Base-by-base conservation (phyloP, 1,140 invertebrate genomes). In the Brachionus asplanchnoidis region DNA sequence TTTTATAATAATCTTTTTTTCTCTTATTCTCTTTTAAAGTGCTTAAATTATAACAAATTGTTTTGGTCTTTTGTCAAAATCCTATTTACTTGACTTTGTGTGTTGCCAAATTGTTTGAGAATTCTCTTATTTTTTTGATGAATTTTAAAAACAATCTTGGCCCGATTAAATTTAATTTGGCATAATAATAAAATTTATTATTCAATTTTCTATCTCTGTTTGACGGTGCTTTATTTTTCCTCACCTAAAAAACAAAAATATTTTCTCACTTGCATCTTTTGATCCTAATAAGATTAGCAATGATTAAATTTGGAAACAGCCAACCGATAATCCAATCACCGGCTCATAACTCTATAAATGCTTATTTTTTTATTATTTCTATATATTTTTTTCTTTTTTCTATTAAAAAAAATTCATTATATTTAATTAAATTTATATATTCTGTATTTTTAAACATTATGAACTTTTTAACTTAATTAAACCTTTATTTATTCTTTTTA, bases 101-200 rank as follows among this genome's bases (percentile, higher is more conserved):
- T 60, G 53, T 60, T 60, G 20, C 53, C 17, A 60, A 60, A 20
- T 60, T 60, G 53, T 60, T 60, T 60, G 23, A 60, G 53, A 60
- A 60, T 60, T 60, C 53, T 60, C 53, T 60, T 60, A 60, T 60
- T 60, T 60, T 60, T 60, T 60, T 60, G 53, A 60, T 60, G 53
- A 60, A 60, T 60, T 60, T 20, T 60, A 60, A 60, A 60, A 60
- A 60, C 53, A 60, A 60, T 60, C 17, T 60, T 60, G 53, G 53
- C 53, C 53, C 53, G 53, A 60, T 60, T 26, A 60, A 60, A 60
- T 60, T 23, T 26, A 60, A 60, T 60, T 60, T 60, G 53, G 20
- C 53, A 60, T 60, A 60, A 60, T 36, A 36, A 36, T 26, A 60
- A 60, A 60, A 23, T 60, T 60, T 60, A 60, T 60, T 60, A 60